phyloP scores from a whole-genome alignment of 1,140 invertebrate species.

The Magallana ariakensis region DNA sequence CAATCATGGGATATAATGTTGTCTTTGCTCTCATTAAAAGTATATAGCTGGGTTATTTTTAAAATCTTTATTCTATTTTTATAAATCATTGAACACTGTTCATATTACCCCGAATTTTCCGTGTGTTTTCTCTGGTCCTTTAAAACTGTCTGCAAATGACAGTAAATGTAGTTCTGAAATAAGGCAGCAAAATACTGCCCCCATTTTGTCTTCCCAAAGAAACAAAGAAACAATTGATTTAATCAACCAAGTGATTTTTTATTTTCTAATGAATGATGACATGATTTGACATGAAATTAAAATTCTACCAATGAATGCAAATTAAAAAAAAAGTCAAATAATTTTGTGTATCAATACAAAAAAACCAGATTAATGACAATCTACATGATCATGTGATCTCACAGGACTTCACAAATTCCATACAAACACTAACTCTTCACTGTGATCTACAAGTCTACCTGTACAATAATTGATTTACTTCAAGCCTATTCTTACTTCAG shows the following conservation, averaged over 20 bases:
- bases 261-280: constrained; percentile 24
- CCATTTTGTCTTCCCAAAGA: too few species aligned
- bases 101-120: too few species aligned
- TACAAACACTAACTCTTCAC: not conserved
- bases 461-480: not conserved
- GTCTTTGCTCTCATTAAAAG: too few species aligned
- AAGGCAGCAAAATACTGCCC: too few species aligned
- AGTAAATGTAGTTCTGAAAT: too few species aligned
- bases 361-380: not conserved
- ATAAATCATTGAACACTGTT: too few species aligned
- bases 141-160: too few species aligned
- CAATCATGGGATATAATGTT: too few species aligned
- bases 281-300: constrained; percentile 1
- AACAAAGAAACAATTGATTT: not conserved
- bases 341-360: constrained; percentile 1
- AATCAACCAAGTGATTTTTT: constrained; percentile 19
- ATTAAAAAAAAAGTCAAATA: not conserved
- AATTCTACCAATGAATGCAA: constrained; percentile 9
- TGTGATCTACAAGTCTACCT: not conserved
- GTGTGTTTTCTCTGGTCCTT: too few species aligned
- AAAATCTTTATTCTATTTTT: too few species aligned
- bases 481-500: not conserved
- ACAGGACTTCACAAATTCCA: not conserved
- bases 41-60: too few species aligned
- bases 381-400: not conserved